Percentiles rank a stretch among this genome's conserved stretches.
Evolutionary conservation across 1,140 invertebrate species (phyloP).

Genomic region (Ylistrum balloti): DNA sequence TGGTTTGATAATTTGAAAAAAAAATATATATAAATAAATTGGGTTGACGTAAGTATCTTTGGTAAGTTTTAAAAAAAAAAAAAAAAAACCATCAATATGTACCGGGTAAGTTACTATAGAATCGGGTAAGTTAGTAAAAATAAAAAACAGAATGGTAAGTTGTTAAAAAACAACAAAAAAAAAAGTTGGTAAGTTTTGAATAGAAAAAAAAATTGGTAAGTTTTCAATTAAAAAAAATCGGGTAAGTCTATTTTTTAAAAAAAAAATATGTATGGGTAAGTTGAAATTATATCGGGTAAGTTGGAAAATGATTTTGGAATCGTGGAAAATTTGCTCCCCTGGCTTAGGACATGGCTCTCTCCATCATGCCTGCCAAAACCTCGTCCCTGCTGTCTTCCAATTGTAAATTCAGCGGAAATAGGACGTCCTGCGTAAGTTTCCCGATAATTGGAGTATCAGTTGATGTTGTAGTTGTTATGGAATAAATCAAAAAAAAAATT

Average conservation of each 20-base stretch:
- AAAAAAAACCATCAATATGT: conserved; percentile 45
- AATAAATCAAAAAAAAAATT: not conserved
- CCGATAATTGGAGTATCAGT: not conserved
- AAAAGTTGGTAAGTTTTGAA: not conserved
- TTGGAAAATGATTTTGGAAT: conserved; percentile 35
- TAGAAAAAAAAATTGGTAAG: not conserved
- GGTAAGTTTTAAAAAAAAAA: conserved; percentile 46
- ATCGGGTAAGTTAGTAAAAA: conserved; percentile 50
- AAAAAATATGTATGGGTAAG: not conserved
- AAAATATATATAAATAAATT: too few relatives aligned
- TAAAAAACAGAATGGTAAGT: not conserved
- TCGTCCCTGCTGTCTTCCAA: not conserved
- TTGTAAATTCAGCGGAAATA: not conserved
- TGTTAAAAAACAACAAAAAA: not conserved
- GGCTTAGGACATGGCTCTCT: conserved; percentile 35
- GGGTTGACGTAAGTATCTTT: conserved; percentile 32
- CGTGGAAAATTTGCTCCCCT: not conserved
- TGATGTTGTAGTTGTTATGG: conserved; percentile 9
- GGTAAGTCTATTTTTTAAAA: not conserved
- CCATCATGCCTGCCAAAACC: conserved; percentile 5
- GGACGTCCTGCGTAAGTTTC: conserved; percentile 10
- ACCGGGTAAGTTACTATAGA: conserved; percentile 41
- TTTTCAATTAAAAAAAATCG: not conserved
- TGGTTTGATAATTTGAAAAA: conserved; percentile 1
- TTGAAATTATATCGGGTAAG: conserved; percentile 34